Evolutionary conservation across 1,140 invertebrate species (phyloP), one percentile per base, ranked within the genome.

Genomic region (Vanessa atalanta): DNA sequence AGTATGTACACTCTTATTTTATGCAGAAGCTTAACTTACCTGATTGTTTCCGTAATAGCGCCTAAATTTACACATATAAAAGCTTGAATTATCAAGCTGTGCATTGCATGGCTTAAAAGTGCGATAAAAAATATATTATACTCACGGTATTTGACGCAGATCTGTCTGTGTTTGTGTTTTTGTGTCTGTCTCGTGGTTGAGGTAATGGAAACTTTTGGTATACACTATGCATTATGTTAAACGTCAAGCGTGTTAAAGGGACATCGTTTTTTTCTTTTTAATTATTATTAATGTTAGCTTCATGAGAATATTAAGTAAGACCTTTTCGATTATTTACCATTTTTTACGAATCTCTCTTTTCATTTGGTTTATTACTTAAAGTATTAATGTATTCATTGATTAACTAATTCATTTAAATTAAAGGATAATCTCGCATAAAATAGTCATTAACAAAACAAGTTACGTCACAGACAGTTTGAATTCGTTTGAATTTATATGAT

Each of bases 151-250:
- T 61, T 65, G 71, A 47, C 80, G 80, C 53, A 77, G 75, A 69
- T 48, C 31, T 77, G 78, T 77, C 47, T 64, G 60, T 79, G 78
- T 81, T 15, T 70, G 73, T 77, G 77, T 79, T 66, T 73, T 55
- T 64, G 70, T 77, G 60, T 79, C 55, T 57, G 80, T 79, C 80
- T 79, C 78, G 80, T 81, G 78, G 79, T 75, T 69, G 14, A 47
- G 57, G 47, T 65, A 26, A 61, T 61, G 14, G 31, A 15, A 15
- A 37, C 23, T 61, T 31, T 31, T 13, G 12, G 14, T 31, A 61
- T 37, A 16, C 14, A n/a, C 31, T 31, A 55, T 37, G 13, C 13
- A 15, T 61, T 31, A 37, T 31, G 14, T 37, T 2, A 31, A 31
- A 4, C 14, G 23, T 43, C 6, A 15, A n/a, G 14, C 0, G 57